Evolutionary conservation across 1,140 invertebrate species (phyloP).

Genomic region (Platorchestia sp.): DNA sequence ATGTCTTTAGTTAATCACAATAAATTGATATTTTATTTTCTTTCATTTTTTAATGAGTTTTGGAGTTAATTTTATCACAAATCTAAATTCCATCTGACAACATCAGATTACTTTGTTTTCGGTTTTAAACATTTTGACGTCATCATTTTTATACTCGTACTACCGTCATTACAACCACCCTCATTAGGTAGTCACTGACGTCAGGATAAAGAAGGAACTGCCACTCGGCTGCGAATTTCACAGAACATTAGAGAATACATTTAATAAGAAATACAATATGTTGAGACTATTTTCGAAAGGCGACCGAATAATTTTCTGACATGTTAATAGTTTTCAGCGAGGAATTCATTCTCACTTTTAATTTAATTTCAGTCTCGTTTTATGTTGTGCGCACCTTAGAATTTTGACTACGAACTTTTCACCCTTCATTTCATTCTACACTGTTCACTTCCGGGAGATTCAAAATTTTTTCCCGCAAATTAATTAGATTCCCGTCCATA

Average conservation of each 20-base stretch:
- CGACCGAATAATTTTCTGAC: too few relatives aligned
- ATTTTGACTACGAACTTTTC: not conserved
- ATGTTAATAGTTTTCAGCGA: too few relatives aligned
- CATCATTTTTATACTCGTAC: too few relatives aligned
- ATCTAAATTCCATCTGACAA: not conserved
- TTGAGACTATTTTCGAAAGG: too few relatives aligned
- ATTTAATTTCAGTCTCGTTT: not conserved
- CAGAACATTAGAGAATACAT: too few relatives aligned
- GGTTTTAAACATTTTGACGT: not conserved
- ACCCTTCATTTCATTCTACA: not conserved
- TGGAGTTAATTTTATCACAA: not conserved
- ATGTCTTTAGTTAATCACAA: not conserved
- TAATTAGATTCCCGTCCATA: not conserved
- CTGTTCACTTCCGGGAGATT: not conserved
- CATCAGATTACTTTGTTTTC: not conserved
- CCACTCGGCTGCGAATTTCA: too few relatives aligned
- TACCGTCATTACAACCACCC: too few relatives aligned
- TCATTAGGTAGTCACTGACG: too few relatives aligned
- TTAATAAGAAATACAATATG: too few relatives aligned
- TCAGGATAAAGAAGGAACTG: too few relatives aligned
- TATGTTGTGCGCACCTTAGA: not conserved
- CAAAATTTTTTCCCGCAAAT: not conserved
- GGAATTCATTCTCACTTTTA: too few relatives aligned
- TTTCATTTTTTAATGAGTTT: not conserved
- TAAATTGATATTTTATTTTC: not conserved